phyloP scores from a whole-genome alignment of 35 echinoderm and acorn worm species.

The Stichopus chloronotus region DNA sequence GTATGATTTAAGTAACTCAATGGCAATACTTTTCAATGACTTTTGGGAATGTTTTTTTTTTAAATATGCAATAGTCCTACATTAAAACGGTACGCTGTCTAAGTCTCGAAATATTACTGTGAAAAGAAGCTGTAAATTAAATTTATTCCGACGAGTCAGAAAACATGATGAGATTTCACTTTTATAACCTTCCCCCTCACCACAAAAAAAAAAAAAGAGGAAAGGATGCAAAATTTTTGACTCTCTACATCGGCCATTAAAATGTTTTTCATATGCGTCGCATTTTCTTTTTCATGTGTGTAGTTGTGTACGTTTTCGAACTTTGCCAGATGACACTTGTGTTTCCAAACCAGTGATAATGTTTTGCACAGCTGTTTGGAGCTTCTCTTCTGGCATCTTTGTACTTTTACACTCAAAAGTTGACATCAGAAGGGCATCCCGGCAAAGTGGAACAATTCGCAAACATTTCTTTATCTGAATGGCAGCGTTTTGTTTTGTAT shows the following conservation, averaged over 20 bases:
- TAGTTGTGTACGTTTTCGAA: slow-evolving; percentile 1
- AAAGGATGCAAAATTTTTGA: not conserved
- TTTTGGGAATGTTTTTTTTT: too few species aligned
- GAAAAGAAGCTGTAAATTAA: too few species aligned
- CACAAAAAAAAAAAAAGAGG: not conserved
- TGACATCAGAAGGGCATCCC: slow-evolving; percentile 6
- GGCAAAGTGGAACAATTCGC: not conserved
- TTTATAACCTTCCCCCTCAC: too few species aligned
- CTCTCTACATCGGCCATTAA: not conserved
- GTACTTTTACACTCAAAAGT: not conserved
- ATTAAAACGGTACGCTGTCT: too few species aligned
- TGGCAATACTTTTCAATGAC: too few species aligned
- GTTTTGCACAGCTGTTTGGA: not conserved
- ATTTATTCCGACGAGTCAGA: too few species aligned
- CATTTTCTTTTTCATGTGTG: not conserved
- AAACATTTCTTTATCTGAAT: not conserved
- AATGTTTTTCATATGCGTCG: not conserved
- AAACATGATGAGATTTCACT: too few species aligned
- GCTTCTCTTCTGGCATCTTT: not conserved
- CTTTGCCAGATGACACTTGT: not conserved
- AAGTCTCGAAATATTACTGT: too few species aligned
- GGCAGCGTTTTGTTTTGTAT: not conserved
- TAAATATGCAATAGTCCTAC: too few species aligned
- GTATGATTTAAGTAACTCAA: too few species aligned
- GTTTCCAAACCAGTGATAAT: not conserved